Percentiles rank a stretch among this genome's conserved stretches.
phyloP scores from a whole-genome alignment of 2,888 invertebrate species.

The Mythimna pallens region DNA sequence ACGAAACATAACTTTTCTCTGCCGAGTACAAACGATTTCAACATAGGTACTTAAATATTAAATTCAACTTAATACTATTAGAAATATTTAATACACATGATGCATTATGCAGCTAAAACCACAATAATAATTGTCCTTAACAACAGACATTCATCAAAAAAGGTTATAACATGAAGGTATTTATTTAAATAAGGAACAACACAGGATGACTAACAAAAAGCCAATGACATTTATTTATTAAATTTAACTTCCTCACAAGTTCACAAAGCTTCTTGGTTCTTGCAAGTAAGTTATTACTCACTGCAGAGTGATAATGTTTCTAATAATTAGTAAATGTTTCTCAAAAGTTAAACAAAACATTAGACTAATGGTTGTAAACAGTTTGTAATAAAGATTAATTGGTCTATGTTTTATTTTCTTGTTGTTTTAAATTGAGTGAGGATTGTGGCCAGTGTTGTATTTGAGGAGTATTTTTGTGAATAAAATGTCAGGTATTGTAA shows the following conservation, averaged over 20 bases:
- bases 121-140: not conserved
- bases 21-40: not conserved
- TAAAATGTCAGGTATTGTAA: constrained; percentile 23
- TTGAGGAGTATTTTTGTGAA: not conserved
- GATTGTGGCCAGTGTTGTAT: constrained; percentile 26
- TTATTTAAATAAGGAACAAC: constrained; percentile 52
- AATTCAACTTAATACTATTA: not conserved
- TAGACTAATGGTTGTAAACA: constrained; percentile 43
- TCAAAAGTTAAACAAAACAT: constrained; percentile 55
- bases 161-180: constrained; percentile 39
- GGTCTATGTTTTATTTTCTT: constrained; percentile 14
- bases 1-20: not conserved
- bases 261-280: constrained; percentile 48
- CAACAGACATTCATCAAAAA: constrained; percentile 30
- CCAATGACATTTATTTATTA: constrained; percentile 48
- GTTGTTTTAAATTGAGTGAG: constrained; percentile 24
- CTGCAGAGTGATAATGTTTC: constrained; percentile 65
- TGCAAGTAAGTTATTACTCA: constrained; percentile 74
- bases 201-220: constrained; percentile 50
- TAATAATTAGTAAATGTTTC: constrained; percentile 67
- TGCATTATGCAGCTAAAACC: constrained; percentile 15
- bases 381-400: constrained; percentile 16
- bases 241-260: constrained; percentile 59
- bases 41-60: not conserved
- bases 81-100: constrained; percentile 6